phyloP scores from a whole-genome alignment of 2,888 invertebrate genomes.

The Melanchra persicariae region DNA sequence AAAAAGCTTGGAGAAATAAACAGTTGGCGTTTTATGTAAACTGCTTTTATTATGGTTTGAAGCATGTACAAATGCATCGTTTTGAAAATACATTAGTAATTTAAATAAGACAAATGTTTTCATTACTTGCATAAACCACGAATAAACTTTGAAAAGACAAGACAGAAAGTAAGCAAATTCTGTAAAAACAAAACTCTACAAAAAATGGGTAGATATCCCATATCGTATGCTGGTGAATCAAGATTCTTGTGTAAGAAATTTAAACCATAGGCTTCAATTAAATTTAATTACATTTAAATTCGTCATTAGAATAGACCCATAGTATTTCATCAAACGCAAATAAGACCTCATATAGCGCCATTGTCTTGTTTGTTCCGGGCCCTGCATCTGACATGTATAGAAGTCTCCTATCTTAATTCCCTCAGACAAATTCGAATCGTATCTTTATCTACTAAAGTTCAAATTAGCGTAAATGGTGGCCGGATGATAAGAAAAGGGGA shows the following conservation, averaged over 20 bases:
- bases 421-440: conserved; percentile 48
- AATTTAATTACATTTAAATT: conserved; percentile 41
- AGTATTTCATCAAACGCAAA: conserved; percentile 68
- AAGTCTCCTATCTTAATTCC: conserved; percentile 41
- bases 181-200: background rate
- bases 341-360: conserved; percentile 66
- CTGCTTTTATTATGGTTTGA: conserved; percentile 12
- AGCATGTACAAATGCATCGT: background rate
- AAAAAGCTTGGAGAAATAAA: conserved; percentile 8
- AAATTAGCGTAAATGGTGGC: conserved; percentile 28
- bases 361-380: conserved; percentile 68
- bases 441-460: conserved; percentile 13
- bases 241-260: background rate
- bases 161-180: background rate
- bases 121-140: too few relatives aligned
- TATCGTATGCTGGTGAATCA: too few relatives aligned
- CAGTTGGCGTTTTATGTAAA: conserved; percentile 19
- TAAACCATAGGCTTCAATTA: background rate
- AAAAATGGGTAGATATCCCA: background rate
- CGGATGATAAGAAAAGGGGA: conserved; percentile 59
- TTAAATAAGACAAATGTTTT: too few relatives aligned
- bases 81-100: too few relatives aligned
- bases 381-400: conserved; percentile 71
- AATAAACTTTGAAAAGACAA: background rate
- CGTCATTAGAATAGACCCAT: conserved; percentile 41